Conservation (phyloP, 2,797 vertebrate species). For the Sibirionetta formosa region DNA sequence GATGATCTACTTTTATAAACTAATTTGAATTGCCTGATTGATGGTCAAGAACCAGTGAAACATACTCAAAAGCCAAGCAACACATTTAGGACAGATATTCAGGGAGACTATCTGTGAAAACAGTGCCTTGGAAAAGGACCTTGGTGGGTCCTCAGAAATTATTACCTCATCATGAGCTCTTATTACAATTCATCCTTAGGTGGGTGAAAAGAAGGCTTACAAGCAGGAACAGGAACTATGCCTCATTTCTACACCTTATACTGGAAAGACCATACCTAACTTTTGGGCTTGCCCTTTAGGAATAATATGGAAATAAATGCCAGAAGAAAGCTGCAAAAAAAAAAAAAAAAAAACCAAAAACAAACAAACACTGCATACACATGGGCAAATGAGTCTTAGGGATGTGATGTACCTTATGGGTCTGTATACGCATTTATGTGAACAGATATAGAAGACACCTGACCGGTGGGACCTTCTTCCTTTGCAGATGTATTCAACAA, state of each 20-base stretch:
- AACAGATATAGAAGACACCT: background rate
- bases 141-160: background rate
- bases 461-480: background rate
- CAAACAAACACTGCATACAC: background rate
- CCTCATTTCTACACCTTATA: background rate
- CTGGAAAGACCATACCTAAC: background rate
- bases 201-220: background rate
- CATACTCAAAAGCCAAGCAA: background rate
- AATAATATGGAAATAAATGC: background rate
- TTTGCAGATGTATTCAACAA: background rate
- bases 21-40: slow-evolving; percentile 3
- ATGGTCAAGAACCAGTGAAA: background rate
- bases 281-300: background rate
- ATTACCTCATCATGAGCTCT: background rate
- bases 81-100: background rate
- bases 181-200: background rate
- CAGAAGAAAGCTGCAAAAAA: background rate
- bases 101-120: background rate
- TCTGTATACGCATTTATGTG: background rate
- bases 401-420: fast-evolving
- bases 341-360: background rate
- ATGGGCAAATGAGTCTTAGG: background rate
- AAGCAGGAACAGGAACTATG: background rate
- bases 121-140: background rate
- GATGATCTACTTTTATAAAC: background rate